A percentile compares a stretch with the other conserved stretches of the same genome.
Conservation (phyloP, 2,797 vertebrate genomes). For the Momotus momota region DNA sequence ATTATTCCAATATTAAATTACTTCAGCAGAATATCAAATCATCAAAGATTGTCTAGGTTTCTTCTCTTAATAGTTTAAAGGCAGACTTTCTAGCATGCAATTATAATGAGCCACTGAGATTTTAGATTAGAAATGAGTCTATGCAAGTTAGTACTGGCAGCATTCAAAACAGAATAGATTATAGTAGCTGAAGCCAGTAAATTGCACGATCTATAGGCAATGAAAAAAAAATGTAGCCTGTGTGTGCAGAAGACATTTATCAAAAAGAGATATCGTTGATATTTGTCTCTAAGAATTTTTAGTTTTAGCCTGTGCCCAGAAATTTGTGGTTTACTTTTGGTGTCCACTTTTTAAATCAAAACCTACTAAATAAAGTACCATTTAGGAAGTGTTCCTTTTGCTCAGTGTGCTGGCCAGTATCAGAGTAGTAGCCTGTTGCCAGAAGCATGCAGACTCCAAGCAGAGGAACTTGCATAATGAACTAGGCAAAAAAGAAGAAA, state of each 20-base stretch:
- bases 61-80: conserved; percentile 19
- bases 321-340: not conserved
- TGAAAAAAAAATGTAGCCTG: not conserved
- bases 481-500: not conserved
- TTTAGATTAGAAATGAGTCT: conserved; percentile 42
- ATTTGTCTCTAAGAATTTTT: not conserved
- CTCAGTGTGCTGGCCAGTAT: rapidly evolving
- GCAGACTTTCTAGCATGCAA: not conserved
- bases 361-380: not conserved
- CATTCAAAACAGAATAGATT: not conserved
- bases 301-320: not conserved
- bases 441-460: not conserved
- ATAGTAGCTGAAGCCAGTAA: not conserved
- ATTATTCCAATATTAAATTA: not conserved
- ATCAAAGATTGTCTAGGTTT: not conserved
- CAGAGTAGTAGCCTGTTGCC: not conserved
- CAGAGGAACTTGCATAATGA: not conserved
- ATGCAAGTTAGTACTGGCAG: conserved; percentile 46
- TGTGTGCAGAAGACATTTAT: not conserved
- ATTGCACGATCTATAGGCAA: not conserved
- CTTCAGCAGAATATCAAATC: not conserved
- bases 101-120: conserved; percentile 50
- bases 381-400: not conserved
- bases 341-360: not conserved
- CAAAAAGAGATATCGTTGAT: not conserved